phyloP scores from a whole-genome alignment of 2,113 vertebrate genomes.

The Silurus glanis region DNA sequence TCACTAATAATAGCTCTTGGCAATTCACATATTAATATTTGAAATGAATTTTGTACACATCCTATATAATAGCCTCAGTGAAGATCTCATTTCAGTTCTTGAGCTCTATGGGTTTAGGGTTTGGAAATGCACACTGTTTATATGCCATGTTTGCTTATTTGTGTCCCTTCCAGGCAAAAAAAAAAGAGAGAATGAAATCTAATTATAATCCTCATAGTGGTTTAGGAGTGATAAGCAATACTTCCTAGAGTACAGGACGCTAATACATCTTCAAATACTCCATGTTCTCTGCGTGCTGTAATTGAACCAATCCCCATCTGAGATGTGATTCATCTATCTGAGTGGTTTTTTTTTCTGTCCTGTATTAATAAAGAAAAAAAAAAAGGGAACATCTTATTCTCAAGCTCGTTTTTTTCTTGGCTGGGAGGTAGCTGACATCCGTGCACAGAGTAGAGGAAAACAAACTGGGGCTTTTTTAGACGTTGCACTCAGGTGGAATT shows the following conservation, averaged over 20 bases:
- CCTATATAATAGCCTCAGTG: neutral
- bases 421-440: neutral
- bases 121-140: neutral
- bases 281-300: conserved; percentile 13
- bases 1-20: neutral
- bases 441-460: conserved; percentile 20
- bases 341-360: neutral
- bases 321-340: conserved; percentile 32
- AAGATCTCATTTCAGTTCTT: neutral
- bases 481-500: conserved; percentile 23
- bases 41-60: neutral
- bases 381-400: conserved; percentile 29
- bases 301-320: conserved; percentile 30
- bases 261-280: conserved; percentile 4
- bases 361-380: conserved; percentile 4
- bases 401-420: neutral
- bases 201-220: conserved; percentile 27
- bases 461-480: conserved; percentile 25
- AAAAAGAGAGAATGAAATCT: neutral
- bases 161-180: neutral
- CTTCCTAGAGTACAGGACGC: neutral
- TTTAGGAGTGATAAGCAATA: conserved; percentile 1
- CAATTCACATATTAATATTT: neutral
- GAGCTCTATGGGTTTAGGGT: neutral
- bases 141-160: conserved; percentile 8